Evolutionary conservation across 2,797 vertebrate species (phyloP), one percentile per base, ranked within the genome.

Genomic region (Buceros bicornis): DNA sequence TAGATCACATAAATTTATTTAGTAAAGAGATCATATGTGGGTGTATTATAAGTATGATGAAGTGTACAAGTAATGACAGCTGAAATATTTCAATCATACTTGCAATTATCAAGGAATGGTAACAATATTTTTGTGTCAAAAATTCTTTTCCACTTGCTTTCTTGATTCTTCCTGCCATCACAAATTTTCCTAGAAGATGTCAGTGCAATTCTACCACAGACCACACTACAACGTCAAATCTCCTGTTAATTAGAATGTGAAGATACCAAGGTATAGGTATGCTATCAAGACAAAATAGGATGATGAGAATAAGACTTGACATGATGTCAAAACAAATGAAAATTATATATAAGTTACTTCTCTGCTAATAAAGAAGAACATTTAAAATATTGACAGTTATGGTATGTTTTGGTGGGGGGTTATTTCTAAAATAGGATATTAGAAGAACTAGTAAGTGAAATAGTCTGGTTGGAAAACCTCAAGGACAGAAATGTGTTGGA

Each of bases 111-210:
- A 81, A 43, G n/a, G 60, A 77, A 43, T 2, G 5, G 19, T 16
- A 69, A 58, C 28, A 53, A 35, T 64, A 77, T 70, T 86, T 93
- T 45, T 40, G n/a, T 91, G 86, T 80, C 51, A 50, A 70, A 72
- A 35, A n/a, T 67, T 82, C 54, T 83, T 92, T 84, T 21, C 33
- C 45, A 56, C 78, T 93, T 76, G 50, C 7, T 85, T 87, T 29
- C 42, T 31, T 85, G 50, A 17, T 37, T 22, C 21, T 73, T 89
- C 80, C 60, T 95, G 71, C 40, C 89, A 93, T 95, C 81, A 85
- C 45, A 77, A 62, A 89, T 88, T 95, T 95, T 87, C 64, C 94
- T 91, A 91, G 89, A 97, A 97, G 86, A 95, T 97, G 83, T 95
- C 92, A 97, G 83, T 92, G 35, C n/a, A 93, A 62, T 91, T 74